Base-by-base conservation (phyloP, 2,797 vertebrate species). In the Kryptopterus vitreolus region DNA sequence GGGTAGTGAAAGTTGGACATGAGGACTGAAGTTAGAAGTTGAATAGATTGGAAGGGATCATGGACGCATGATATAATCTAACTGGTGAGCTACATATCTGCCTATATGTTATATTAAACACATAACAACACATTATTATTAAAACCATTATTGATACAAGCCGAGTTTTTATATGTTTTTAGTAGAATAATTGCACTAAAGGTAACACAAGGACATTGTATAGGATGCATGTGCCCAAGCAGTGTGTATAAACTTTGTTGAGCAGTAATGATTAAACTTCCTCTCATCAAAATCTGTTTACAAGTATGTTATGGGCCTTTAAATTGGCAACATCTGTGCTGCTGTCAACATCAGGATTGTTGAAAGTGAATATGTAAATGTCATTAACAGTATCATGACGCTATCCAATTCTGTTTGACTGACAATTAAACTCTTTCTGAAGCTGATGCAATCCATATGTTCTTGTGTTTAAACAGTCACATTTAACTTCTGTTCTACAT, bases 251-350 rank as follows among this genome's bases (percentile, higher is more conserved):
- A n/a, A n/a, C n/a, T 48, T 20, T 20, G 18, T 7, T 26, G 11
- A 48, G 24, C 53, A 77, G 22, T 1, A 15, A 62, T 55, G 16
- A 68, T 78, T 48, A 48, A 48, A n/a, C 29, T 18, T 26, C 20
- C 22, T 50, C 65, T 58, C n/a, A 26, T 22, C 29, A 38, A 53
- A 78, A 58, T 46, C 50, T 78, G 76, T 31, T 77, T 29, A 20
- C 22, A 69, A 69, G 35, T 13, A n/a, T 59, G 24, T 12, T 20
- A 52, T 43, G 71, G 73, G 31, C 62, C 48, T 62, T 29, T 20
- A 71, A 53, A 77, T 62, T 7, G 71, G 71, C 57, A 71, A 46
- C 80, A 81, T 81, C 65, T 81, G 80, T 59, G 66, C 46, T 38
- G 57, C 74, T 26, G 73, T 52, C 74, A 77, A 1, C 31, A 18